Conservation (phyloP, 1,140 invertebrate genomes). For the Drosophila orena region DNA sequence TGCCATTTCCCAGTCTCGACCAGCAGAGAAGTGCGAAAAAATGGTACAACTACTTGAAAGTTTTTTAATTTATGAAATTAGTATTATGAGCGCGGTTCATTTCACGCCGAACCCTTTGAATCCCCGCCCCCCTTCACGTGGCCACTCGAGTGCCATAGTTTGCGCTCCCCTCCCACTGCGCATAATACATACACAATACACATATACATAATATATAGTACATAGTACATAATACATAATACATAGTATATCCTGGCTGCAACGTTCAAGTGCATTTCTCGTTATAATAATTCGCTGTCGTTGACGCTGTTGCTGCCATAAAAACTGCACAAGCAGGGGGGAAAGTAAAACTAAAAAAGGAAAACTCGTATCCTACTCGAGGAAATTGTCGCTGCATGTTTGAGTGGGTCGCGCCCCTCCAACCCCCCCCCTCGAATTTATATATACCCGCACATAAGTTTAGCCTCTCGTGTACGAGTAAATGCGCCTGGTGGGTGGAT, state of each 20-base stretch:
- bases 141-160: slow-evolving; percentile 33
- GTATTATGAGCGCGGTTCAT: slow-evolving; percentile 52
- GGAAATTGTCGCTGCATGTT: slow-evolving; percentile 74
- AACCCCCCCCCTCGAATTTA: slow-evolving; percentile 16
- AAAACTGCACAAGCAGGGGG: slow-evolving; percentile 49
- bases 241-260: slow-evolving; percentile 27
- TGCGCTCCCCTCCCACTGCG: slow-evolving; percentile 1
- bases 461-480: not conserved
- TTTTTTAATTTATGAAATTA: slow-evolving; percentile 76
- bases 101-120: slow-evolving; percentile 50
- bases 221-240: not conserved
- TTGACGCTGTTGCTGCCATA: slow-evolving; percentile 37
- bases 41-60: slow-evolving; percentile 42
- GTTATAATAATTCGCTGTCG: slow-evolving; percentile 62
- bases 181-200: not conserved
- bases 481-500: not conserved
- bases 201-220: slow-evolving; percentile 2
- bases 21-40: not conserved
- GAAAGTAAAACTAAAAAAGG: slow-evolving; percentile 55
- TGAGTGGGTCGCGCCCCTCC: slow-evolving; percentile 35
- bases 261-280: slow-evolving; percentile 71
- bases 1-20: not conserved
- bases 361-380: slow-evolving; percentile 73
- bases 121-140: slow-evolving; percentile 15
- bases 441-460: slow-evolving; percentile 22